These are phyloP conservation scores for Engraulis encrasicolus DNA, from an alignment of 2,113 vertebrate genomes.

Conservation along the genomic window DNA sequence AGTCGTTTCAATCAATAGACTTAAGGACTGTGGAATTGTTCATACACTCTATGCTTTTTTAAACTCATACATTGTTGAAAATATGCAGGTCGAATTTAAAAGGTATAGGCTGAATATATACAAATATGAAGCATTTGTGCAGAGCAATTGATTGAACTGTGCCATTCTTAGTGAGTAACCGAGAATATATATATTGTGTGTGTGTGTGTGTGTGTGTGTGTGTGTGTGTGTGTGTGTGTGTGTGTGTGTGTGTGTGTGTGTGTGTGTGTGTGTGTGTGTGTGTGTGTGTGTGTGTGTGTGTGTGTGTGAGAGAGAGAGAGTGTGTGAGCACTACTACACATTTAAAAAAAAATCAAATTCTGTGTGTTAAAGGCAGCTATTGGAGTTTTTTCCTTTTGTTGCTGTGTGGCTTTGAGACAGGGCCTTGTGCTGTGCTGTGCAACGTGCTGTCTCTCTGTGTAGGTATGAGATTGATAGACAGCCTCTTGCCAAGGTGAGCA, in stretches of 20 bases:
- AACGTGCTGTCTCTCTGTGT: too few species aligned
- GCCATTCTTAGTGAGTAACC: not conserved
- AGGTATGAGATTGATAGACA: not conserved
- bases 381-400: not conserved
- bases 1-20: not conserved
- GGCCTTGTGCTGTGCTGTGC: not conserved
- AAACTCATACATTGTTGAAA: not conserved
- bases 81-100: not conserved
- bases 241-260: too few species aligned
- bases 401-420: not conserved
- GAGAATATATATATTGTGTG: not conserved
- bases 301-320: too few species aligned
- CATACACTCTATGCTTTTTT: not conserved
- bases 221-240: too few species aligned
- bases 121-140: not conserved
- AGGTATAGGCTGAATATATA: too few species aligned
- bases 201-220: too few species aligned
- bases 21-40: not conserved
- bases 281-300: too few species aligned
- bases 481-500: not conserved
- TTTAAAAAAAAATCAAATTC: not conserved
- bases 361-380: not conserved
- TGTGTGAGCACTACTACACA: not conserved
- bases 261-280: too few species aligned
- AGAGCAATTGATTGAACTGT: not conserved